Base-by-base conservation (phyloP, 2,113 vertebrate genomes). In the Ardeotis arabs region DNA sequence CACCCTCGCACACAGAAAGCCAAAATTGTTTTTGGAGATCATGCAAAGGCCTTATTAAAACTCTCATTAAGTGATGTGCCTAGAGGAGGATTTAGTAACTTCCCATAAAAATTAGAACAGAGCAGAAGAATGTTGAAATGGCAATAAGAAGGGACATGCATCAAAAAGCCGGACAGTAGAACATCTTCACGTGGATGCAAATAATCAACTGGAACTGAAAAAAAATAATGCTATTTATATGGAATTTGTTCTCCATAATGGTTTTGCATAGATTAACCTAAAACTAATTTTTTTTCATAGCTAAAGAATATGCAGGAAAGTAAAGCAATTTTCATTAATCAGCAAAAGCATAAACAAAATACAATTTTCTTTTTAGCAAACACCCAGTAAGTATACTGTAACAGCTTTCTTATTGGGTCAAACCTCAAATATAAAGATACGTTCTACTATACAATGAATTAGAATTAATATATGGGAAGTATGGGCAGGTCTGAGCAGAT, bases 401-500 rank as follows among this genome's bases (percentile, higher is more conserved):
- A 64, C 6, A 75, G 8, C 31, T 63, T 85, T 72, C 64, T 67
- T 81, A 44, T 14, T n/a, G 33, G 60, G 72, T 95, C 59, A 91
- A 87, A 58, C 14, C 72, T 82, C 64, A 41, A 86, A 67, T 33
- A 63, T 86, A 82, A 96, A 96, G 87, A 87, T 87, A 89, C 12
- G 17, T 53, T 93, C 74, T 68, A 72, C 73, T 37, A 77, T 55
- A 92, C 70, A 84, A 52, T 86, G 96, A 94, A 96, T 96, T 97
- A 90, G 83, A 97, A 95, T 93, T 97, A 98, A 98, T 96, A 96
- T 68, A 96, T 70, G 37, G 87, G 90, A 96, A 83, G 69, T 63
- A 95, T 15, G 62, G 93, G 87, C 94, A 93, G 85, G 93, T 93
- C 89, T 10, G 84, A 98, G 89, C 98, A 98, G 98, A 98, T 98